phyloP scores from a whole-genome alignment of 2,888 invertebrate species.

The Lochmaea crataegi region DNA sequence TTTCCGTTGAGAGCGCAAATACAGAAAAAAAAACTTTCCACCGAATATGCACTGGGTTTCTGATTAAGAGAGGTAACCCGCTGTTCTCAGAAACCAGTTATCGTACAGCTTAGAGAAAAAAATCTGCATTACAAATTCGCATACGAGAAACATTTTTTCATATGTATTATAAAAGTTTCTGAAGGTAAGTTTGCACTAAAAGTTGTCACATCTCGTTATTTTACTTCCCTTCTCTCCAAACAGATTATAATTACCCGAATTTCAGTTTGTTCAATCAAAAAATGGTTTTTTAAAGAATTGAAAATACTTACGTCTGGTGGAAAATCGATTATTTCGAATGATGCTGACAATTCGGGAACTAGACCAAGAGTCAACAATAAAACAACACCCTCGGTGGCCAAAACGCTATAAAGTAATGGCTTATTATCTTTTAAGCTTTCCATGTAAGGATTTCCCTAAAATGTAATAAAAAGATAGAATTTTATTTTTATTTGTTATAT shows the following conservation, averaged over 20 bases:
- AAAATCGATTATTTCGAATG: constrained; percentile 96
- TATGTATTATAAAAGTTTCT: too few relatives aligned
- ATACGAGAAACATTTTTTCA: too few relatives aligned
- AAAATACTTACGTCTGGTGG: constrained; percentile 72
- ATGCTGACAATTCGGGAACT: constrained; percentile 85
- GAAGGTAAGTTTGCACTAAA: too few relatives aligned
- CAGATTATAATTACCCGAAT: neutral
- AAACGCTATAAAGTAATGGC: constrained; percentile 89
- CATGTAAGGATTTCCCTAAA: constrained; percentile 98
- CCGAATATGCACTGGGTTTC: too few relatives aligned
- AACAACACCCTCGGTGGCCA: constrained; percentile 85
- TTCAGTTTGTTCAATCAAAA: neutral
- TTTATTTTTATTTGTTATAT: neutral
- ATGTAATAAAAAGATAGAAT: constrained; percentile 33
- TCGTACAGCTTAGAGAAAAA: too few relatives aligned
- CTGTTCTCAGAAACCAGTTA: too few relatives aligned
- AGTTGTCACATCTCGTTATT: too few relatives aligned
- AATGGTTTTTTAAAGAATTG: neutral
- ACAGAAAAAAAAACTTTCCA: too few relatives aligned
- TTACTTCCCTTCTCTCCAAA: too few relatives aligned
- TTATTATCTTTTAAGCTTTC: constrained; percentile 94
- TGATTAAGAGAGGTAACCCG: too few relatives aligned
- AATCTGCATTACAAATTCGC: too few relatives aligned
- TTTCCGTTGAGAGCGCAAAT: too few relatives aligned
- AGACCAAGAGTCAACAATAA: constrained; percentile 86